A percentile compares a stretch with the other conserved stretches of the same genome.
Evolutionary conservation across 2,888 invertebrate species (phyloP).

Genomic region (Smittia sp.): DNA sequence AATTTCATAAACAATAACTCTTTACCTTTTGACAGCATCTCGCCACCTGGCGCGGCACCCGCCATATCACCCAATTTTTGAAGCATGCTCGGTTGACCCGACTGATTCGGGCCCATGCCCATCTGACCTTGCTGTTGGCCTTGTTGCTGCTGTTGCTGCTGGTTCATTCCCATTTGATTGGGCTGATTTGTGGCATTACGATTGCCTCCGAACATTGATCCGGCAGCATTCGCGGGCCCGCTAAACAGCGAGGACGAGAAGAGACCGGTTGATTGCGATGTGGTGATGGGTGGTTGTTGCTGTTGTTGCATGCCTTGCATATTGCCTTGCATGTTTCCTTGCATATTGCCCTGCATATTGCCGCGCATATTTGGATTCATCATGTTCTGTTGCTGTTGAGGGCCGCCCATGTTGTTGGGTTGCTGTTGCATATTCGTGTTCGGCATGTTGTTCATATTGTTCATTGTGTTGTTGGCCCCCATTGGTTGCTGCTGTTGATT

Average conservation of each 20-base stretch:
- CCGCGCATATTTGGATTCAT: conserved; percentile 48
- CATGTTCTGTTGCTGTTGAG: conserved; percentile 43
- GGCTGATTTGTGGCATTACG: conserved; percentile 49
- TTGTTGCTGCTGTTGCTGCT: conserved; percentile 45
- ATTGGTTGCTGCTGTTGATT: conserved; percentile 53
- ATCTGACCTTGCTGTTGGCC: conserved; percentile 46
- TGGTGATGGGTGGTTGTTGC: conserved; percentile 51
- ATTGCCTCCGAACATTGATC: conserved; percentile 52
- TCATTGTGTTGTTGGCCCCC: conserved; percentile 50
- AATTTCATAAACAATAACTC: conserved; percentile 94
- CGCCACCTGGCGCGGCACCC: conserved; percentile 76
- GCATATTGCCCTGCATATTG: conserved; percentile 49
- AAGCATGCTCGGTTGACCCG: conserved; percentile 71
- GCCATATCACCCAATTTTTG: conserved; percentile 82
- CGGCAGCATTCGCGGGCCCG: conserved; percentile 55
- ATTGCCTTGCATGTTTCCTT: conserved; percentile 44
- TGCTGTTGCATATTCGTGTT: conserved; percentile 44
- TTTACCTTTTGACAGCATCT: conserved; percentile 88
- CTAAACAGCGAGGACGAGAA: conserved; percentile 54
- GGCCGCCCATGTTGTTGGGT: conserved; percentile 45
- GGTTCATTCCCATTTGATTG: conserved; percentile 33
- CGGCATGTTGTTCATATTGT: conserved; percentile 24
- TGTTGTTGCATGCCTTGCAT: conserved; percentile 45
- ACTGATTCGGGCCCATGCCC: conserved; percentile 47
- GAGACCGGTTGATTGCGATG: conserved; percentile 51